Conservation (phyloP, 2,888 invertebrate species). For the Euspilapteryx auroguttella region DNA sequence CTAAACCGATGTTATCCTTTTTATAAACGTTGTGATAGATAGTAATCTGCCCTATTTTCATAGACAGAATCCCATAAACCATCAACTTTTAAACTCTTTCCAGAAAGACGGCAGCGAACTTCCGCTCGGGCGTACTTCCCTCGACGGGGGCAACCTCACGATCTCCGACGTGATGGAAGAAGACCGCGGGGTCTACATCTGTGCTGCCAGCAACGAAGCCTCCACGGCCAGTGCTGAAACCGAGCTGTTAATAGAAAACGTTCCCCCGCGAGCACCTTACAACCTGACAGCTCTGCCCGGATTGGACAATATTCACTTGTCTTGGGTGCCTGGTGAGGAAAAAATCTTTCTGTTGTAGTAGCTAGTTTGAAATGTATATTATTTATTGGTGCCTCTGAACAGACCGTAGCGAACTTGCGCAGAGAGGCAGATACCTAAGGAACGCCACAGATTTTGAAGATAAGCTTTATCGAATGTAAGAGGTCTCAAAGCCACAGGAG, state of each 20-base stretch:
- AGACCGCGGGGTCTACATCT: slow-evolving; percentile 86
- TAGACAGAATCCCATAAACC: too few relatives aligned
- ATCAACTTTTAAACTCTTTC: too few relatives aligned
- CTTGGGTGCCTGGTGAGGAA: slow-evolving; percentile 83
- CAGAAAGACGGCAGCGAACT: slow-evolving; percentile 77
- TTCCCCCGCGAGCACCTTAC: slow-evolving; percentile 88
- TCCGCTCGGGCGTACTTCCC: slow-evolving; percentile 67
- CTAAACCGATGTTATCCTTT: too few relatives aligned
- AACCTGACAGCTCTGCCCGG: slow-evolving; percentile 79
- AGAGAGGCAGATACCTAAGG: too few relatives aligned
- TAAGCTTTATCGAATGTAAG: too few relatives aligned
- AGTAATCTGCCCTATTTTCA: slow-evolving; percentile 11
- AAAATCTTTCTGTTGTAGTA: too few relatives aligned
- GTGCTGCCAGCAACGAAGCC: slow-evolving; percentile 84
- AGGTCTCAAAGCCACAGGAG: too few relatives aligned
- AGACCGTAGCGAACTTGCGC: too few relatives aligned
- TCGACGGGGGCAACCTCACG: slow-evolving; percentile 79
- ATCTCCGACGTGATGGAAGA: slow-evolving; percentile 78
- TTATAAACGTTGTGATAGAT: not conserved
- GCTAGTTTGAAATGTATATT: too few relatives aligned
- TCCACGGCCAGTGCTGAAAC: slow-evolving; percentile 80
- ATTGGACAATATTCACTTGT: slow-evolving; percentile 71
- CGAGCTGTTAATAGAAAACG: slow-evolving; percentile 81
- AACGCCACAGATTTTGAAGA: too few relatives aligned
- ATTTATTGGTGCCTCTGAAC: too few relatives aligned